Evolutionary conservation across 1,140 invertebrate genomes (phyloP).

Genomic region (Pollicipes pollicipes): DNA sequence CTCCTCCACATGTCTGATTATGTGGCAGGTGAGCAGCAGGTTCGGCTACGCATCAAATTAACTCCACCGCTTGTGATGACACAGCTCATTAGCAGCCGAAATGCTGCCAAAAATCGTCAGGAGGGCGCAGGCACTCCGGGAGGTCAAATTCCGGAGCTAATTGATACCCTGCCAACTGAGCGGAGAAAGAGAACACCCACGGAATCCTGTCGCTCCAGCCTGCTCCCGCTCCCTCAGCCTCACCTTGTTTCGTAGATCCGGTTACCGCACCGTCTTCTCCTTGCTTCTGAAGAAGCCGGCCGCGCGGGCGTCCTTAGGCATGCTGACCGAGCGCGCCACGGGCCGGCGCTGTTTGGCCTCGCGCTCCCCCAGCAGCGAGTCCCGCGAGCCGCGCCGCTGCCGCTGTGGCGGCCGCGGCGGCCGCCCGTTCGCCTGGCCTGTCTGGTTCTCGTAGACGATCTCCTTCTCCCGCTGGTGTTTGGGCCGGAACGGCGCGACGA

Average conservation of each 20-base stretch:
- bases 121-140: too few relatives aligned
- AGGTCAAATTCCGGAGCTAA: too few relatives aligned
- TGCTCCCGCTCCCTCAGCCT: not conserved
- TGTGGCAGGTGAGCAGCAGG: too few relatives aligned
- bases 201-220: too few relatives aligned
- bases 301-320: not conserved
- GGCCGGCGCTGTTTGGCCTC: not conserved
- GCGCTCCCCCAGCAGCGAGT: not conserved
- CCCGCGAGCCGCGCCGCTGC: not conserved
- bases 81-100: not conserved
- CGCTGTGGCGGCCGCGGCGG: not conserved
- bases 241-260: not conserved
- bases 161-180: too few relatives aligned
- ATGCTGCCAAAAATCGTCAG: not conserved
- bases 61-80: too few relatives aligned
- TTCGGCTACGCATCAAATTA: too few relatives aligned
- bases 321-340: not conserved
- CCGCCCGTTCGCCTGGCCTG: not conserved
- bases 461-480: slow-evolving; percentile 23
- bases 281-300: not conserved
- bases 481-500: slow-evolving; percentile 64
- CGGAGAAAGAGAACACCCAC: too few relatives aligned
- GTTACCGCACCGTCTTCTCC: not conserved
- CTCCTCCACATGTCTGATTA: too few relatives aligned
- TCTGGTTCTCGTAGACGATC: slow-evolving; percentile 3